Base-by-base conservation (phyloP, 1,140 invertebrate species). In the Antheraea mylitta region DNA sequence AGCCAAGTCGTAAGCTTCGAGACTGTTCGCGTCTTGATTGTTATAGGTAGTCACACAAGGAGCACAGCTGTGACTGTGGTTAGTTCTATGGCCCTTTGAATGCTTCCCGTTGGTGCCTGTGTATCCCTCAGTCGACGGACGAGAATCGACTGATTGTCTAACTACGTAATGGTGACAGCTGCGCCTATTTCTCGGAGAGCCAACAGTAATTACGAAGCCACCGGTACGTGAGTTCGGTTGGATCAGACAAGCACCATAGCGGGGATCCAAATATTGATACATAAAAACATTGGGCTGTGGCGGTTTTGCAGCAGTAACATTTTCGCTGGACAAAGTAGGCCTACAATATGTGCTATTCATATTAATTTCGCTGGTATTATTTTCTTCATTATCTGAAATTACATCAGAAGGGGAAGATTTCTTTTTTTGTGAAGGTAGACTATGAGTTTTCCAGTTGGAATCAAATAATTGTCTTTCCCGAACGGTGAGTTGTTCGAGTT, bases 361-460 rank as follows among this genome's bases (percentile, higher is more conserved):
- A 77, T 83, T 77, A 53, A 53, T 53, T 67, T 86, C 88, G 58
- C 73, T 71, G 30, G 88, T 45, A 63, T 80, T 84, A 62, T 82
- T 87, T 59, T 91, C 83, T 70, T 86, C 86, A 76, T 77, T 72
- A 74, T 91, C 88, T 5, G 89, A 91, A 19, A 80, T 88, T 19
- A 92, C 90, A 66, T 92, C 91, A 0, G 87, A 90, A 37, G 92
- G 92, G 1, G 92, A 94, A 11, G 93, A 93, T 73, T 94, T 94
- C 87, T 97, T 96, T 82, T 97, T 97, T 62, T 96, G 93, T 0
- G 96, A 96, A 66, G 96, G 96, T 71, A 97, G 86, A 84, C 96
- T 97, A 82, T 97, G 96, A 2, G 96, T 97, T 89, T 97, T 97
- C 96, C 96, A 97, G 89, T 97, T 96, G 36, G 96, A 95, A 93